Evolutionary conservation across 2,797 vertebrate species (phyloP).

Genomic region (Diplodus sargus): DNA sequence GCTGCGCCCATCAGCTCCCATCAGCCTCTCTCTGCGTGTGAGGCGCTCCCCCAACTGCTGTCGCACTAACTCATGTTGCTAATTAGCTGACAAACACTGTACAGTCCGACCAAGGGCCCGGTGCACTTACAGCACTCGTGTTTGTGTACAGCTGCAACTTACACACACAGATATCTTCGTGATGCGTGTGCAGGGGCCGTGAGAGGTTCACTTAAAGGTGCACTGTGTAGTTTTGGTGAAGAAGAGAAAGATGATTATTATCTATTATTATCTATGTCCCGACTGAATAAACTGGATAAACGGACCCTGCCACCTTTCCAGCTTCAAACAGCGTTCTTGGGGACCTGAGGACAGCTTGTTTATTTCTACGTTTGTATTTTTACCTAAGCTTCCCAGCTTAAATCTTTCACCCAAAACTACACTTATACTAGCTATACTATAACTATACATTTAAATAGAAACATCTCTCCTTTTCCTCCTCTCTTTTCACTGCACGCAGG

Average conservation of each 20-base stretch:
- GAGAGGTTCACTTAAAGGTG: neutral
- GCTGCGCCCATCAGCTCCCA: conserved; percentile 78
- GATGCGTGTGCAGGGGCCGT: conserved; percentile 2
- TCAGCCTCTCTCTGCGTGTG: conserved; percentile 69
- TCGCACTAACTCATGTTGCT: conserved; percentile 76
- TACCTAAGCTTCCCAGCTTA: too few relatives aligned
- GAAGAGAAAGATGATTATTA: too few relatives aligned
- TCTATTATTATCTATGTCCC: too few relatives aligned
- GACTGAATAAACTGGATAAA: too few relatives aligned
- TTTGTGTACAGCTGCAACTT: conserved; percentile 51
- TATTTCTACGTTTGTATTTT: too few relatives aligned
- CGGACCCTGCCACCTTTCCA: too few relatives aligned
- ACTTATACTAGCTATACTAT: too few relatives aligned
- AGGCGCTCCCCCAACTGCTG: conserved; percentile 70
- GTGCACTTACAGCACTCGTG: conserved; percentile 52
- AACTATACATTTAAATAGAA: too few relatives aligned
- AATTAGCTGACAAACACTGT: conserved; percentile 82
- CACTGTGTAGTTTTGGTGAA: too few relatives aligned
- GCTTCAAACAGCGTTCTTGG: too few relatives aligned
- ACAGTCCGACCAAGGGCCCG: conserved; percentile 56
- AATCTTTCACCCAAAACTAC: too few relatives aligned
- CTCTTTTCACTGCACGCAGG: neutral
- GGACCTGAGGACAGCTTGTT: too few relatives aligned
- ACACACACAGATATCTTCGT: conserved; percentile 13
- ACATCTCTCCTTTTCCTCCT: neutral